Percentiles rank a stretch among this genome's conserved stretches.
These are phyloP conservation scores for Pogona vitticeps DNA, from an alignment of 2,113 vertebrate species.

Conservation along the genomic window DNA sequence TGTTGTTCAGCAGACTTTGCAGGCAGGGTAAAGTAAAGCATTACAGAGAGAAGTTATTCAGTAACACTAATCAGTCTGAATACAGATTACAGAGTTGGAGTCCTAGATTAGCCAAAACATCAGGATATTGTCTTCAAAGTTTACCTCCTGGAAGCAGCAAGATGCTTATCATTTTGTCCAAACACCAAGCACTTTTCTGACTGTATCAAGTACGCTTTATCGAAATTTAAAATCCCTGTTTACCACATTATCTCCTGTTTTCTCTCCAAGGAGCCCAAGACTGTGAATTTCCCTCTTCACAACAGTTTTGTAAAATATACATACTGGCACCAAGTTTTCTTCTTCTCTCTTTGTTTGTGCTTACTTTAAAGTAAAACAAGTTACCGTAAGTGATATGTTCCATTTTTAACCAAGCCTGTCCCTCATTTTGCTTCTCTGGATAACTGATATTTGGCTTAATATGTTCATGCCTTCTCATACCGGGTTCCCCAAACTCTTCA, in stretches of 20 bases:
- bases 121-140: conserved; percentile 3
- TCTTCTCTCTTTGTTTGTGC: no score
- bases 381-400: no score
- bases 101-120: conserved; percentile 40
- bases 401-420: neutral
- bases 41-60: conserved; percentile 56
- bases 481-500: neutral
- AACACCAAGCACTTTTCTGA: neutral
- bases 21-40: neutral
- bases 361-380: no score
- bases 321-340: no score
- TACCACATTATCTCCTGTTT: no score
- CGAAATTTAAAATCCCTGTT: neutral
- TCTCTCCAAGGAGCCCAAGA: neutral
- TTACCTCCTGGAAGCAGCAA: conserved; percentile 25
- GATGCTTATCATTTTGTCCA: neutral
- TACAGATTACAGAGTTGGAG: conserved; percentile 56
- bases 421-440: neutral
- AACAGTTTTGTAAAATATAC: neutral
- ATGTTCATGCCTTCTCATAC: neutral
- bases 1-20: no score
- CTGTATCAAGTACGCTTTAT: neutral
- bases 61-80: conserved; percentile 61
- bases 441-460: neutral
- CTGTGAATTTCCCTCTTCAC: no score